Evolutionary conservation across 2,113 vertebrate genomes (phyloP), one percentile per base, ranked within the genome.

Genomic region (Nicator chloris): DNA sequence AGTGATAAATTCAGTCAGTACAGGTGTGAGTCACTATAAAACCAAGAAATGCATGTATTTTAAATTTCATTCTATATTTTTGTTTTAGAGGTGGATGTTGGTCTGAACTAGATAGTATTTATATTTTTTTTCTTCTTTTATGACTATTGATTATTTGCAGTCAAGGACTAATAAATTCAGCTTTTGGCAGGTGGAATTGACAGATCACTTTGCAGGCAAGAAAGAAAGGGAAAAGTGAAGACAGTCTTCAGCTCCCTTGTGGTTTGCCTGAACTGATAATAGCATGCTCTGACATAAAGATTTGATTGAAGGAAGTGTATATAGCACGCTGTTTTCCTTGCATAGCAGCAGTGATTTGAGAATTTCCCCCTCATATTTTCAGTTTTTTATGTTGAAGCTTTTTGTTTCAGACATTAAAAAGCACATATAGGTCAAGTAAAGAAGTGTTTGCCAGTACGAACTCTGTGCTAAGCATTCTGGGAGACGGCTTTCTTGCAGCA

Each of bases 391-490:
- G 60, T 19, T 82, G 71, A 90, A 42, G 72, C 44, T 88, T 59
- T 94, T 95, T 73, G 86, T 95, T 27, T 97, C 96, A 96, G 96
- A 94, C 95, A 84, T 66, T 53, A 89, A 97, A 96, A 90, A 92
- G 82, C 92, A 97, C 95, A 98, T 98, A 94, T 98, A 97, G 98
- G 98, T 98, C 98, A 98, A 96, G 94, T 65, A 94, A 92, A 97
- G 97, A 97, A 94, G 90, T 92, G 92, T 97, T 97, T 98, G 95
- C 90, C 97, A 95, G 94, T 97, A 80, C 76, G 92, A 97, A 97
- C 96, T 97, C 97, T 84, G 65, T 97, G 97, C 97, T 97, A 76
- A 94, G 98, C 97, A 97, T 98, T 97, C 94, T 98, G 98, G 98
- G 98, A 97, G 97, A 65, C 94, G 65, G 90, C 96, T 97, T 98